These are phyloP conservation scores for Rhagium mordax DNA, from an alignment of 2,888 invertebrate species.

Conservation along the genomic window DNA sequence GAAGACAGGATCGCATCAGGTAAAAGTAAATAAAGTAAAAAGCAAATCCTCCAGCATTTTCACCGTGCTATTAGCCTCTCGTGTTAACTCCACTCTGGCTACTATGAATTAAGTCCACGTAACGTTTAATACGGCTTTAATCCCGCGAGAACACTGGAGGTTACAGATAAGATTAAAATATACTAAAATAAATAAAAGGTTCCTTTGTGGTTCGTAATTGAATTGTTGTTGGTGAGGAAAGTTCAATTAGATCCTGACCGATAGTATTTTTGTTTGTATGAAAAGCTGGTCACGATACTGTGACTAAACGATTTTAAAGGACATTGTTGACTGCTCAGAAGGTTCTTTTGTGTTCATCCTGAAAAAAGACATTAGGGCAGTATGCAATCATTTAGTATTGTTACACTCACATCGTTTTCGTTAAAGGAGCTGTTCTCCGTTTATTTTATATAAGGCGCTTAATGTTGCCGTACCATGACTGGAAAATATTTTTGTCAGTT, in stretches of 20 bases:
- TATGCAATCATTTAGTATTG: neutral
- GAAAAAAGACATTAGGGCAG: slow-evolving; percentile 13
- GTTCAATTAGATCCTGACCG: slow-evolving; percentile 22
- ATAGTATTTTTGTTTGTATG: slow-evolving; percentile 12
- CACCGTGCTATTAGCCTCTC: neutral
- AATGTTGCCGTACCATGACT: neutral
- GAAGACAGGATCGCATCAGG: neutral
- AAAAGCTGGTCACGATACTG: neutral
- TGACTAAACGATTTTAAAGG: slow-evolving; percentile 1
- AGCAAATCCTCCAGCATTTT: neutral
- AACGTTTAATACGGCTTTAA: slow-evolving; percentile 16
- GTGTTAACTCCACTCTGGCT: neutral
- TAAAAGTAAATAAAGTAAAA: neutral
- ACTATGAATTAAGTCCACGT: slow-evolving; percentile 21
- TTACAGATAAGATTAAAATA: slow-evolving; percentile 30
- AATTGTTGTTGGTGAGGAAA: slow-evolving; percentile 28
- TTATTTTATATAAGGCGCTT: neutral
- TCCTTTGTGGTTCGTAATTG: slow-evolving; percentile 31
- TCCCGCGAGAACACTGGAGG: slow-evolving; percentile 6
- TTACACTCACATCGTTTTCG: neutral
- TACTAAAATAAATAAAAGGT: slow-evolving; percentile 27
- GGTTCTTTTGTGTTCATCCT: slow-evolving; percentile 3
- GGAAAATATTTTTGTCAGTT: too few species aligned
- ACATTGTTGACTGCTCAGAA: neutral
- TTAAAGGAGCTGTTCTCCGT: neutral